Conservation (phyloP, 2,113 vertebrate species). For the Eretmochelys imbricata region DNA sequence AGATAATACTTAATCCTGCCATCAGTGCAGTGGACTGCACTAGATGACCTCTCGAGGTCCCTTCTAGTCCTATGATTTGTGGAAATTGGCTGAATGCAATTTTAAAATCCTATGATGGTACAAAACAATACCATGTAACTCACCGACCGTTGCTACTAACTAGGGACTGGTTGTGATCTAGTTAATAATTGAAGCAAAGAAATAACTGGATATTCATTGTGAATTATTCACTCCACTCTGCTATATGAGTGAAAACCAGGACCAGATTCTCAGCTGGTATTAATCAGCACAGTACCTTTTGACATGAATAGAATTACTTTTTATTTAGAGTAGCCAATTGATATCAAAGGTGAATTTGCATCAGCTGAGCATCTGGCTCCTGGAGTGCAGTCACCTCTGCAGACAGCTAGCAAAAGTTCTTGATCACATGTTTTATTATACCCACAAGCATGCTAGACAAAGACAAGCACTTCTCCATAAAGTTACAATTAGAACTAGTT, state of each 20-base stretch:
- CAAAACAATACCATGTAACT: not conserved
- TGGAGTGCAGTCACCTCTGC: not conserved
- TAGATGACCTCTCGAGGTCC: no score
- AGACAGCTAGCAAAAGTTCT: not conserved
- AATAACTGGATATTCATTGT: not conserved
- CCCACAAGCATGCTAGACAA: not conserved
- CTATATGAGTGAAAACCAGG: not conserved
- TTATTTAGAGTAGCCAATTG: not conserved
- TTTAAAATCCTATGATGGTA: not conserved
- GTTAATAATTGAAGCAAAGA: not conserved
- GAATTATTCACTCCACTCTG: constrained; percentile 16
- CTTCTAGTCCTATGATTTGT: not conserved
- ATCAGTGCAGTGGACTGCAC: no score
- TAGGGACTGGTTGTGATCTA: not conserved
- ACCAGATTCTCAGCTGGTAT: not conserved
- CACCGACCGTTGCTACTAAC: not conserved
- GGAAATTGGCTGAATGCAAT: not conserved
- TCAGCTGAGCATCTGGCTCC: not conserved
- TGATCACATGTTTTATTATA: not conserved
- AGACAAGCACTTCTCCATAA: not conserved
- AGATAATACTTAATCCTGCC: no score
- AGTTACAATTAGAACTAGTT: not conserved
- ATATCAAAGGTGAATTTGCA: not conserved
- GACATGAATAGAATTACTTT: not conserved
- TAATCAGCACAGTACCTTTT: not conserved